phyloP scores from a whole-genome alignment of 2,888 invertebrate species.

The Silvanus unidentatus region DNA sequence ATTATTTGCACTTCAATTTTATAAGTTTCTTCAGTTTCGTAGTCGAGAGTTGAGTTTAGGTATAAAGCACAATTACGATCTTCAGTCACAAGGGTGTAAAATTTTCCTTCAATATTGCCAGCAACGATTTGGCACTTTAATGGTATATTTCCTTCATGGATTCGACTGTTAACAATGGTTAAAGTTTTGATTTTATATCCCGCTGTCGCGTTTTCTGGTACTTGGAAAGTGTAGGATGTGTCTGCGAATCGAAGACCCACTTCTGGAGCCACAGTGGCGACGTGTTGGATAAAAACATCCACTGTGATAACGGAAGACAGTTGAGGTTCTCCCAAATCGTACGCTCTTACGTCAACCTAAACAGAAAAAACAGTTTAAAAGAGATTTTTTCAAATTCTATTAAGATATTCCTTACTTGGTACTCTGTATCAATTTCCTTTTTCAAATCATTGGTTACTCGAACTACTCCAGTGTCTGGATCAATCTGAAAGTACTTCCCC shows the following conservation, averaged over 20 bases:
- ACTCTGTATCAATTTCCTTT: conserved; percentile 82
- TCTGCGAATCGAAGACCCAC: conserved; percentile 84
- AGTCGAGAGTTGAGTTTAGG: conserved; percentile 70
- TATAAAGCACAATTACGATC: conserved; percentile 79
- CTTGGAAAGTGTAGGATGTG: conserved; percentile 74
- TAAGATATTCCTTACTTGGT: conserved; percentile 58
- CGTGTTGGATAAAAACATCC: conserved; percentile 76
- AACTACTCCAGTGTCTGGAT: conserved; percentile 75
- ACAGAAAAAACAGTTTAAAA: conserved; percentile 12
- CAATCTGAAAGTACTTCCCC: conserved; percentile 79
- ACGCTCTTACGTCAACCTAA: conserved; percentile 77
- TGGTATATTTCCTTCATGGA: conserved; percentile 63
- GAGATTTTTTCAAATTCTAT: background rate
- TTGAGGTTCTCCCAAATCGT: conserved; percentile 80
- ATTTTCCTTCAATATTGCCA: conserved; percentile 73
- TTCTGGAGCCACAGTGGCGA: conserved; percentile 59
- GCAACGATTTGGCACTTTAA: conserved; percentile 73
- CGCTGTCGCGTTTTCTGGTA: conserved; percentile 69
- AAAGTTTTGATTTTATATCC: conserved; percentile 64
- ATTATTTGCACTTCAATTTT: conserved; percentile 70
- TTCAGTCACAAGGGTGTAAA: conserved; percentile 66
- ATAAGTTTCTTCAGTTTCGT: conserved; percentile 68
- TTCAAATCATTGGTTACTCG: conserved; percentile 76
- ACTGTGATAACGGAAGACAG: conserved; percentile 76
- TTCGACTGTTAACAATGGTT: conserved; percentile 67